Base-by-base conservation (phyloP, 2,113 vertebrate species). In the Eira barbara region DNA sequence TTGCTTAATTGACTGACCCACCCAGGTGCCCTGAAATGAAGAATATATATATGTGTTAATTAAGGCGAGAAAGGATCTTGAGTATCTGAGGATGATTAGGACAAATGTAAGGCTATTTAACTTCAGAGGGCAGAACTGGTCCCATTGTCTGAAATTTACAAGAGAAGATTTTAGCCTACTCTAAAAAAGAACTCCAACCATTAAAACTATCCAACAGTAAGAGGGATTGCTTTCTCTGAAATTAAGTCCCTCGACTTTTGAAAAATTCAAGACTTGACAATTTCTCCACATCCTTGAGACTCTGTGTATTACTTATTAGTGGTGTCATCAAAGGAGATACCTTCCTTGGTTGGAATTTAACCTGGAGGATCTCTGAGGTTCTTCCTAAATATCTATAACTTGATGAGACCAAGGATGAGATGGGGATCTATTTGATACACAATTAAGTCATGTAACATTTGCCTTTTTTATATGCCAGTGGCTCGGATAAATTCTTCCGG, bases 401-500 rank as follows among this genome's bases (percentile, higher is more conserved):
- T 92, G 69, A 65, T 89, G 29, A 85, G 12, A 91, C 67, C 13
- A 86, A 91, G 49, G 18, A 10, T 93, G 39, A 84, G 5, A 20
- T 83, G 21, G 17, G 7, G 21, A 2, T 79, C 20, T 86, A 39
- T 95, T 96, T 95, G 39, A 93, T 21, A 86, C 10, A 36, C 15
- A 45, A 34, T 93, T 47, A 71, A 92, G 14, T 95, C 6, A 78
- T 55, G 17, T 97, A 85, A 87, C 0, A 25, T 78, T 87, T 95
- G 20, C 8, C 49, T 95, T 81, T 67, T 71, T 97, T 85, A n/a
- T 15, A 80, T 94, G 86, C 21, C 73, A 99, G 99, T 96, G 93
- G 90, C 49, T 96, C 99, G 90, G 98, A 98, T 63, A 98, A 98
- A 86, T 99, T 98, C 95, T 99, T 99, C 95, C 97, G 93, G 91